These are phyloP conservation scores for Brotula barbata DNA, from an alignment of 2,797 vertebrate species.

Conservation along the genomic window DNA sequence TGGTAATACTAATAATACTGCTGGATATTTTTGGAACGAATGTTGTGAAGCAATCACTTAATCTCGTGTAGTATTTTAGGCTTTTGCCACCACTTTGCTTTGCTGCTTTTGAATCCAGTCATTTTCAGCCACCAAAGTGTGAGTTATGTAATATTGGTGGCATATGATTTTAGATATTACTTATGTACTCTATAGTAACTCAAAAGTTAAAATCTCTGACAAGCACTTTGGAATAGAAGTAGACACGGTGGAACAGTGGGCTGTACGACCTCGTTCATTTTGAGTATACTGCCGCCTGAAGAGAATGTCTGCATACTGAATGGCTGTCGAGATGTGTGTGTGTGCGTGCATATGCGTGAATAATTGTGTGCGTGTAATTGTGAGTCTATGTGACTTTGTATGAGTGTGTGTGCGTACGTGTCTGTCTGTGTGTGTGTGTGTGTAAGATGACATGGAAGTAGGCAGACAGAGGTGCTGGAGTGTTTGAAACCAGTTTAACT, in stretches of 20 bases:
- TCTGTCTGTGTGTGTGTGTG: conserved; percentile 3
- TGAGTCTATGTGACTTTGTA: background rate
- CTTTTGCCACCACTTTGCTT: no score
- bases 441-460: conserved; percentile 12
- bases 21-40: no score
- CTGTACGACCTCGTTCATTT: conserved; percentile 53
- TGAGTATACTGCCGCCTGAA: conserved; percentile 66
- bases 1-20: no score
- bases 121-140: no score
- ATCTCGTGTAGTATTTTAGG: no score
- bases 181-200: background rate
- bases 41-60: no score
- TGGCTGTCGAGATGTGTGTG: conserved; percentile 36
- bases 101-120: no score
- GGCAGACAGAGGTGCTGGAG: conserved; percentile 10
- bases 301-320: conserved; percentile 44
- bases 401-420: background rate
- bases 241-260: background rate
- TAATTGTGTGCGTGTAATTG: conserved; percentile 24
- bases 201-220: background rate
- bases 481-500: conserved; percentile 39
- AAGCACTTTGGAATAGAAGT: background rate
- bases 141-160: background rate
- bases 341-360: conserved; percentile 56
- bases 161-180: background rate